Conservation (phyloP, 2,797 vertebrate species). For the Mus caroli region DNA sequence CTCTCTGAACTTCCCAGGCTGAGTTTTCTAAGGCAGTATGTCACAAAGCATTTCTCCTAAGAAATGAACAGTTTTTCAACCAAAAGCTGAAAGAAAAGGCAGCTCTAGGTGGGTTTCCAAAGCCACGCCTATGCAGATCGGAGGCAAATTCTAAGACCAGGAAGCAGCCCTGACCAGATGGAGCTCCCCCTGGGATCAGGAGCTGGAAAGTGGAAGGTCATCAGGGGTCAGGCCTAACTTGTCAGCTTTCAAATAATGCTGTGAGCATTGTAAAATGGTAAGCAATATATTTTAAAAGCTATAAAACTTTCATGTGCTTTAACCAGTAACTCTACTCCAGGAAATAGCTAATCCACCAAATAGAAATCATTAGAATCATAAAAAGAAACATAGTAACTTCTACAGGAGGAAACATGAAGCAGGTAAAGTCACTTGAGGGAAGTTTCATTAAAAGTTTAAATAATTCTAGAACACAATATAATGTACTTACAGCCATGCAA, state of each 20-base stretch:
- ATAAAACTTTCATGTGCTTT: constrained; percentile 17
- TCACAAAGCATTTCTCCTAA: background rate
- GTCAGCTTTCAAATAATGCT: constrained; percentile 29
- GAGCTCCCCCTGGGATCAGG: background rate
- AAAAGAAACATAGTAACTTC: background rate
- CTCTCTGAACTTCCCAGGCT: background rate
- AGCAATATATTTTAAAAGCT: constrained; percentile 11
- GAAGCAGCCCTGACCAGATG: background rate
- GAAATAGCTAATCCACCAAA: constrained; percentile 38
- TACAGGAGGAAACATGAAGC: background rate
- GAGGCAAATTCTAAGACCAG: background rate
- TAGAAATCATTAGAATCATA: background rate
- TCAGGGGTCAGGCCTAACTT: background rate
- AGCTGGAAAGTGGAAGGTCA: background rate
- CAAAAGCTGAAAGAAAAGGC: background rate
- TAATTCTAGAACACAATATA: background rate
- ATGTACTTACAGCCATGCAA: background rate
- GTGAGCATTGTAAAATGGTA: background rate
- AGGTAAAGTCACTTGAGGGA: background rate
- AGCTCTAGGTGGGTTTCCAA: background rate
- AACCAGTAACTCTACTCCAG: constrained; percentile 38
- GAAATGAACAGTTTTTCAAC: background rate
- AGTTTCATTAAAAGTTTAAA: constrained; percentile 11
- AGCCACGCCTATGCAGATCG: background rate
- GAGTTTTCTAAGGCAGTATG: background rate